These are phyloP conservation scores for Tetanocera ferruginea DNA, from an alignment of 2,888 invertebrate genomes.

Conservation along the genomic window DNA sequence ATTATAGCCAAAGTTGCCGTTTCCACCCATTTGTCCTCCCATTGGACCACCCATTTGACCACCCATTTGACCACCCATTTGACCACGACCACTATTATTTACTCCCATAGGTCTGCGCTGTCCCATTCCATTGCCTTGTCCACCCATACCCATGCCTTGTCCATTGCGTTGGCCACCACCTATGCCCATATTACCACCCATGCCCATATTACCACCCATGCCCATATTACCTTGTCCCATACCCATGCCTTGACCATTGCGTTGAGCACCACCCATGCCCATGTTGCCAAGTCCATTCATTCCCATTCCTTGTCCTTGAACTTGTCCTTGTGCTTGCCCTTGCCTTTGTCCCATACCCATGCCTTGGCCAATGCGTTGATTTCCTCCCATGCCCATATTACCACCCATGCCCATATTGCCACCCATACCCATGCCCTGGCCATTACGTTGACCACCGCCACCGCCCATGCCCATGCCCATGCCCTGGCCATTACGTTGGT, in stretches of 20 bases:
- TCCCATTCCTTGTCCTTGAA: neutral
- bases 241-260: conserved; percentile 7
- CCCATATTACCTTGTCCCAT: conserved; percentile 16
- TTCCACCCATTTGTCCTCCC: neutral
- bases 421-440: conserved; percentile 15
- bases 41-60: neutral
- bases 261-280: neutral
- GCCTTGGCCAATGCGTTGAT: neutral
- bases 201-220: conserved; percentile 2
- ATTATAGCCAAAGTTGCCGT: conserved; percentile 11
- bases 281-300: no score
- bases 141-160: conserved; percentile 13
- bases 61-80: neutral
- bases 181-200: neutral
- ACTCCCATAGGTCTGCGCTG: conserved; percentile 17
- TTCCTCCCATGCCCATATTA: conserved; percentile 1
- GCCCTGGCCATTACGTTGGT: neutral
- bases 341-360: conserved; percentile 7
- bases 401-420: conserved; percentile 20
- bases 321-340: conserved; percentile 15
- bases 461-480: neutral
- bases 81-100: neutral
- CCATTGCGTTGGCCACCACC: conserved; percentile 5
- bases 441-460: neutral
- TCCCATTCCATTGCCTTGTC: neutral